phyloP scores from a whole-genome alignment of 2,888 invertebrate species.

The Xestia rhomboidea region DNA sequence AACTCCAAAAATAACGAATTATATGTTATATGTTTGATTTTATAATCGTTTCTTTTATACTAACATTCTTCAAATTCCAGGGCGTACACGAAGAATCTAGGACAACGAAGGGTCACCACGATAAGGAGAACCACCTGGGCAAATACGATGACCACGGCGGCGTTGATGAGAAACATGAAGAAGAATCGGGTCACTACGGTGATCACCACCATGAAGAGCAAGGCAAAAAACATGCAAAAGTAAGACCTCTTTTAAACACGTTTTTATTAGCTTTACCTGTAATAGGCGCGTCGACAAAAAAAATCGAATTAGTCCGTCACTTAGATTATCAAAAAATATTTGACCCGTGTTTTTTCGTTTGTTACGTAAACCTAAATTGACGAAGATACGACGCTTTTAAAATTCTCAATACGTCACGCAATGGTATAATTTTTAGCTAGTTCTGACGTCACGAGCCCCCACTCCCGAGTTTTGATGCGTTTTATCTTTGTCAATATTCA shows the following conservation, averaged over 20 bases:
- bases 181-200: constrained; percentile 92
- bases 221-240: constrained; percentile 91
- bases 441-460: too few species aligned
- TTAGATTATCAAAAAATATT: too few species aligned
- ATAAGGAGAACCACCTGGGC: constrained; percentile 92
- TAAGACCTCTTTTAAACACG: constrained; percentile 53
- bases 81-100: constrained; percentile 92
- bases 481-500: too few species aligned
- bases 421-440: too few species aligned
- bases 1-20: not conserved
- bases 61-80: constrained; percentile 65
- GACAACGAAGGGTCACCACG: constrained; percentile 92
- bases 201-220: constrained; percentile 92
- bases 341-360: too few species aligned
- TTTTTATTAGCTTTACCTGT: too few species aligned
- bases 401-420: too few species aligned
- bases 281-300: too few species aligned
- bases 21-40: not conserved
- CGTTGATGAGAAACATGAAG: constrained; percentile 91
- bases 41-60: not conserved
- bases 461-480: too few species aligned
- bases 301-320: too few species aligned
- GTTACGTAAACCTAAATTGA: too few species aligned
- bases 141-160: constrained; percentile 92
- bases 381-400: too few species aligned